Base-by-base conservation (phyloP, 1,140 invertebrate species). In the Callitettix versicolor region DNA sequence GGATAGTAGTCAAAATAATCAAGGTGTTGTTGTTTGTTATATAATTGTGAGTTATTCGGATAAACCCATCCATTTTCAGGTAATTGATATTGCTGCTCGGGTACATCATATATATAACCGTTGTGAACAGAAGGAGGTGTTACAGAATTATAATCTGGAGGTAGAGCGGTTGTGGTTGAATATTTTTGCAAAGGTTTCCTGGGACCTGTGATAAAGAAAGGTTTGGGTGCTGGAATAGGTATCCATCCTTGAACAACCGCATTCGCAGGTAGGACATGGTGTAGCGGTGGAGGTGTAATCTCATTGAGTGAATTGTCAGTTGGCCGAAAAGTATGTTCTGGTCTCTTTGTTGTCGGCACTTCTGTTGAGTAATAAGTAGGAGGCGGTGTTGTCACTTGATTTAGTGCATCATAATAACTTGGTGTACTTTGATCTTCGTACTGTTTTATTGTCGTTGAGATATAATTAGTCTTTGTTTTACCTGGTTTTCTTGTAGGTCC, bases 401-500 rank as follows among this genome's bases (percentile, higher is more conserved):
- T 51, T 1, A 51, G 9, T 55, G 44, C 51, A 61, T 63, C 3
- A 55, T 55, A 15, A 12, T 11, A 34, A 59, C 57, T 49, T 67
- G 14, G 6, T 52, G 50, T 18, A 36, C 33, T 15, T 18, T 40
- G n/a, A n/a, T n/a, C n/a, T n/a, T n/a, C n/a, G n/a, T n/a, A n/a
- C n/a, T n/a, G 24, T 49, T 49, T 33, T 9, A 33, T 49, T 12
- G 30, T 51, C 17, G 48, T 51, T 24, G 24, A 53, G 38, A 52
- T 41, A 63, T 43, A 67, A 49, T n/a, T 62, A 60, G n/a, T 59
- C 63, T 58, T 47, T 21, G 15, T 47, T 51, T 56, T 57, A 18
- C 26, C 51, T 9, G 40, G 59, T 44, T 64, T 62, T 36, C 61
- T 65, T 20, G 59, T 64, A 17, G 67, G 69, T 20, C 67, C 63